These are phyloP conservation scores for Porites australiensis DNA, from an alignment of 64 coral and sea anemone species.

Conservation along the genomic window DNA sequence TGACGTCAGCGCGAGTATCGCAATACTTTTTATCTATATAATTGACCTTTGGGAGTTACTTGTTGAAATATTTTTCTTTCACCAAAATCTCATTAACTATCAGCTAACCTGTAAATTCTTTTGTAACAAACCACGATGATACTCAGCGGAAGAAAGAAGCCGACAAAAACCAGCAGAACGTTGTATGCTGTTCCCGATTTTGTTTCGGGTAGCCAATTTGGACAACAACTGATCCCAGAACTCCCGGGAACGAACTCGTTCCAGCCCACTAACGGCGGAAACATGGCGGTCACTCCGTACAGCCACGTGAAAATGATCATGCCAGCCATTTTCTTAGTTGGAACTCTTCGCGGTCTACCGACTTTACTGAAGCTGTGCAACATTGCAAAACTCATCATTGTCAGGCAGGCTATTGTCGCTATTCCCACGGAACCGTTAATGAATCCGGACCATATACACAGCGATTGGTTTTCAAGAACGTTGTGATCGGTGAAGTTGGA, in stretches of 20 bases:
- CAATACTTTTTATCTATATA: too few relatives aligned
- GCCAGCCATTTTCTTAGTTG: background rate
- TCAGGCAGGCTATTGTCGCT: slow-evolving; percentile 64
- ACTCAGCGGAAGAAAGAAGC: slow-evolving; percentile 58
- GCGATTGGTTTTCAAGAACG: background rate
- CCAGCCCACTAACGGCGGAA: slow-evolving; percentile 74
- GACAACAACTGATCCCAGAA: slow-evolving; percentile 74
- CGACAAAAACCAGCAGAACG: slow-evolving; percentile 60
- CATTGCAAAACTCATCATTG: slow-evolving; percentile 66
- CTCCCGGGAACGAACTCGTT: slow-evolving; percentile 72
- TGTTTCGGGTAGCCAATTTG: slow-evolving; percentile 63
- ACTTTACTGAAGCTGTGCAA: background rate
- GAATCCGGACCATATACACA: slow-evolving; percentile 81
- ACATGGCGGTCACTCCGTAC: slow-evolving; percentile 55
- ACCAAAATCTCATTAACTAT: too few relatives aligned
- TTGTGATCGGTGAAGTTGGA: slow-evolving; percentile 44
- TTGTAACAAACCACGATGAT: slow-evolving; percentile 57
- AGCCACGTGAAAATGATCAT: slow-evolving; percentile 55
- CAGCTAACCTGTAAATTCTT: slow-evolving; percentile 69
- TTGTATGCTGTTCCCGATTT: slow-evolving; percentile 51
- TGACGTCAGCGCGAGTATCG: too few relatives aligned
- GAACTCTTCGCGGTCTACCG: background rate
- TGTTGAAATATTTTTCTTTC: too few relatives aligned
- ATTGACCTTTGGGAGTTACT: background rate
- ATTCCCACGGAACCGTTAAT: slow-evolving; percentile 74